Conservation (phyloP, 2,888 invertebrate species). For the Oxystoma pomonae region DNA sequence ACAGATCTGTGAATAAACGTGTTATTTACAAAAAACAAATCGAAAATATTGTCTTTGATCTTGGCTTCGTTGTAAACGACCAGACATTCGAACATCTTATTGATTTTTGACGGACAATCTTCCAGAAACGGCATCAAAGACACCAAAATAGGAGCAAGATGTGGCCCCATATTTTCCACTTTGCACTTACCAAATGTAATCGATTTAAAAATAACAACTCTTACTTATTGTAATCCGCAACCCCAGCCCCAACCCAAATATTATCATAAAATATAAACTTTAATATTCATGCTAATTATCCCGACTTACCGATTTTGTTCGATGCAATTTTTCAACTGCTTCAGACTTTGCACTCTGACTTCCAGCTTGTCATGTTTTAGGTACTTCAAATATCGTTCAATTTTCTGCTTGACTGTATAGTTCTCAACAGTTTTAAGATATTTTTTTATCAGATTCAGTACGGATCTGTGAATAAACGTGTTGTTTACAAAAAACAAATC, state of each 20-base stretch:
- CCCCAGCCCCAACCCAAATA: too few species aligned
- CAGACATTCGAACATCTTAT: conserved; percentile 73
- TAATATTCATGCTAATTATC: too few species aligned
- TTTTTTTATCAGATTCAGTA: conserved; percentile 60
- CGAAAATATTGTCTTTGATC: conserved; percentile 67
- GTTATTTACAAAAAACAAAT: conserved; percentile 76
- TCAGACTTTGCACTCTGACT: conserved; percentile 64
- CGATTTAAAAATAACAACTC: conserved; percentile 55
- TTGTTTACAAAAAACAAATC: conserved; percentile 84
- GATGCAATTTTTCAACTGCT: background rate
- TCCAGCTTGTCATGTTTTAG: conserved; percentile 76
- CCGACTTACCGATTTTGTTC: background rate
- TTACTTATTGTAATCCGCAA: conserved; percentile 83
- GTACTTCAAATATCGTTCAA: conserved; percentile 62
- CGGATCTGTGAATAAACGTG: conserved; percentile 58
- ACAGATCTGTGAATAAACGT: background rate
- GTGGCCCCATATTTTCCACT: conserved; percentile 67
- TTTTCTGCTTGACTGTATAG: conserved; percentile 58
- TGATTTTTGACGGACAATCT: conserved; percentile 64
- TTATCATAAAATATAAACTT: too few species aligned
- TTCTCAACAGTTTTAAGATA: conserved; percentile 55
- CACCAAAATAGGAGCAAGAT: conserved; percentile 78
- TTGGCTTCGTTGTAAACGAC: conserved; percentile 66
- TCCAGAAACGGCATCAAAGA: conserved; percentile 72
- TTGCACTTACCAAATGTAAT: too few species aligned